Percentiles rank a stretch among this genome's conserved stretches.
Conservation (phyloP, 2,888 invertebrate genomes). For the Agrochola lychnidis region DNA sequence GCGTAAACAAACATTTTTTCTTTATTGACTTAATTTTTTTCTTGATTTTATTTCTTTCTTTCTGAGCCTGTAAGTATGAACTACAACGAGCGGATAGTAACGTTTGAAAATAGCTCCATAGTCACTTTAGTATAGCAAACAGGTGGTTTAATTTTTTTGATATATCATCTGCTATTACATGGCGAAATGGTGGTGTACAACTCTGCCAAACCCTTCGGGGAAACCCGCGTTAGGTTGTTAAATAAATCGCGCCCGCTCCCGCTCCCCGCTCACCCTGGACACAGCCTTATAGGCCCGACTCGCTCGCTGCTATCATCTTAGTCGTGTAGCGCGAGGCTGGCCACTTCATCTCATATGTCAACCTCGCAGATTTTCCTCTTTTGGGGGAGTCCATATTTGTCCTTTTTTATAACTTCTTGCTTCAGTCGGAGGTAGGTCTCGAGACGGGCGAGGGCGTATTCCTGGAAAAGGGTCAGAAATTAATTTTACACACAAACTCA, state of each 20-base stretch:
- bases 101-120: background rate
- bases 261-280: slow-evolving; percentile 25
- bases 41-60: background rate
- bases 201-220: background rate
- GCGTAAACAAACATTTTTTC: too few species aligned
- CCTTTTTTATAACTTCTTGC: slow-evolving; percentile 88
- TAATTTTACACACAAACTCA: too few species aligned
- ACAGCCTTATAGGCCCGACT: slow-evolving; percentile 28
- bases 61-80: too few species aligned
- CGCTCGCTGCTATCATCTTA: slow-evolving; percentile 50
- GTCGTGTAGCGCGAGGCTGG: slow-evolving; percentile 57
- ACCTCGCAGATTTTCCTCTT: slow-evolving; percentile 89
- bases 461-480: slow-evolving; percentile 82
- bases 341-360: slow-evolving; percentile 84
- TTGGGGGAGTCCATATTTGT: slow-evolving; percentile 81
- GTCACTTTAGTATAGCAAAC: background rate
- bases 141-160: too few species aligned
- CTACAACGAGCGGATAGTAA: background rate
- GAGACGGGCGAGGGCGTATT: slow-evolving; percentile 92
- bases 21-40: background rate
- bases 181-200: too few species aligned
- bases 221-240: background rate
- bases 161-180: too few species aligned
- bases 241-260: slow-evolving; percentile 1
- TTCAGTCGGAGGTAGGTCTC: slow-evolving; percentile 92